These are phyloP conservation scores for Cygnus buccinator DNA, from an alignment of 2,113 vertebrate genomes.

Conservation along the genomic window DNA sequence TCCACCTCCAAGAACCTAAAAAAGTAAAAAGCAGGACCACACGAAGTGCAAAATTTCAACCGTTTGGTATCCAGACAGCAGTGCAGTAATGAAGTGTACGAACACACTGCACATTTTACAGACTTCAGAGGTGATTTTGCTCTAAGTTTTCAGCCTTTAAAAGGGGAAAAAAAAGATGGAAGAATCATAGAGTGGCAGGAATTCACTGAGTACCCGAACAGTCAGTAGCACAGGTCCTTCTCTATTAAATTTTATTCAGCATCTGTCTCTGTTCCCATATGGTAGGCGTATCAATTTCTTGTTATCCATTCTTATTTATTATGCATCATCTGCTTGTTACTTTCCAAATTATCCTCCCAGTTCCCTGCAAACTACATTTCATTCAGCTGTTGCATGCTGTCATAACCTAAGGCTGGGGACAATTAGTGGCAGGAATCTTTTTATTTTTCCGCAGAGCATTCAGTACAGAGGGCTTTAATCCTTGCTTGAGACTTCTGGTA, in stretches of 20 bases:
- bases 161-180: neutral
- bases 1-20: neutral
- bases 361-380: slow-evolving; percentile 38
- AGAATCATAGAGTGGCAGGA: neutral
- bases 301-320: slow-evolving; percentile 59
- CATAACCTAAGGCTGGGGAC: slow-evolving; percentile 3
- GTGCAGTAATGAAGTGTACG: neutral
- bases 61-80: neutral
- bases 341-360: slow-evolving; percentile 32
- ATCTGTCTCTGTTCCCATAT: neutral
- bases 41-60: neutral
- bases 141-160: neutral
- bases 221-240: neutral
- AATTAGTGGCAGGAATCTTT: slow-evolving; percentile 15
- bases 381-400: slow-evolving; percentile 47
- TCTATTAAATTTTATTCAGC: neutral
- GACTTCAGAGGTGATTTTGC: neutral
- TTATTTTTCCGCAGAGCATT: slow-evolving; percentile 6
- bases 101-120: neutral
- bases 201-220: neutral
- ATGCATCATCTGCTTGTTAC: slow-evolving; percentile 46
- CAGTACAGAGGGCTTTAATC: neutral
- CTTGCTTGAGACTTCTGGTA: neutral
- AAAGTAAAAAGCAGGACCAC: neutral
- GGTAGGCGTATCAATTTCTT: slow-evolving; percentile 58